Evolutionary conservation across 2,888 invertebrate genomes (phyloP).

Genomic region (Cryptocephalus primarius): DNA sequence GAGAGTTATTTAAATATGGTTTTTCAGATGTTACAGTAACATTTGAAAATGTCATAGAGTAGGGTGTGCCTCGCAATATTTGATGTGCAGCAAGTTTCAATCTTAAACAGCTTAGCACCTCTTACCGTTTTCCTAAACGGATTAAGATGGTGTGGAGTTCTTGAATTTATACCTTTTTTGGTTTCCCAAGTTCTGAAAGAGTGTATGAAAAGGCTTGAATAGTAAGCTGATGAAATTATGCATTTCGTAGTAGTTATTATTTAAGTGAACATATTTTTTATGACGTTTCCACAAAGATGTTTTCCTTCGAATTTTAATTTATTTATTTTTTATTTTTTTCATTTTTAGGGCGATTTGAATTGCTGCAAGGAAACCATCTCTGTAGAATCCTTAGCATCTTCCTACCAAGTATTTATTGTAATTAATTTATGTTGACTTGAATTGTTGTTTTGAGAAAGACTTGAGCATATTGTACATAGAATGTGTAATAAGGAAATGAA

Average conservation of each 20-base stretch:
- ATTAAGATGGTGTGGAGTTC: conserved; percentile 23
- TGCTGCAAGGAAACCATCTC: too few species aligned
- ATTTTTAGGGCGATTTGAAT: conserved; percentile 1
- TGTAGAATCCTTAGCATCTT: conserved; percentile 27
- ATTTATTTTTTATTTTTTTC: conserved; percentile 11
- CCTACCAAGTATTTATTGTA: conserved; percentile 38
- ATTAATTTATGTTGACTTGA: conserved; percentile 22
- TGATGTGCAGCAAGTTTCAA: background rate
- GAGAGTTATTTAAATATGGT: conserved; percentile 9
- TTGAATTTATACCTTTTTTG: too few species aligned
- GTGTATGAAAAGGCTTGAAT: too few species aligned
- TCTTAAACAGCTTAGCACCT: conserved; percentile 13
- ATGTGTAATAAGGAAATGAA: conserved; percentile 23
- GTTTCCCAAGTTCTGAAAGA: too few species aligned
- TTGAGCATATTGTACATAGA: conserved; percentile 17
- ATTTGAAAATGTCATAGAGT: conserved; percentile 21
- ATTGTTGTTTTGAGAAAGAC: conserved; percentile 19
- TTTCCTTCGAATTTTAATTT: conserved; percentile 13
- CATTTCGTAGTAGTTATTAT: conserved; percentile 25
- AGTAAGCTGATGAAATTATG: conserved; percentile 15
- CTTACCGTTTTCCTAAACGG: conserved; percentile 35
- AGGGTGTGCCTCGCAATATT: conserved; percentile 33
- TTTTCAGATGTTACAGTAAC: conserved; percentile 18
- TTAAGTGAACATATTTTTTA: conserved; percentile 26
- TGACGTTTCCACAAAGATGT: conserved; percentile 9